These are phyloP conservation scores for Thera britannica DNA, from an alignment of 2,888 invertebrate genomes.

Conservation along the genomic window DNA sequence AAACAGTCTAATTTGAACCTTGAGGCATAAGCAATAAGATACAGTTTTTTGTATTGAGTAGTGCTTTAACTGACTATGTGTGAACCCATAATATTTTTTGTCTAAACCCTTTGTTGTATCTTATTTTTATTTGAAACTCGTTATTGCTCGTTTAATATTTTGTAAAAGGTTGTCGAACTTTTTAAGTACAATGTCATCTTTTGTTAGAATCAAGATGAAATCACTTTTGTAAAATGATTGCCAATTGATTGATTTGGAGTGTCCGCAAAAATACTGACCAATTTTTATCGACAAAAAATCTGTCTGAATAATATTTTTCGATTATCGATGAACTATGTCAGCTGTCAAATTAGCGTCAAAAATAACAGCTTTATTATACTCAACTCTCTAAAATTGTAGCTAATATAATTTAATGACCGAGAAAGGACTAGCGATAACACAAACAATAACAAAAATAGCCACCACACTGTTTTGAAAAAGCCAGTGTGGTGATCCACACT, in stretches of 20 bases:
- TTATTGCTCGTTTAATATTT: conserved; percentile 50
- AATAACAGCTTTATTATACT: neutral
- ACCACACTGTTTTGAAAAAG: too few relatives aligned
- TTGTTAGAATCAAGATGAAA: conserved; percentile 31
- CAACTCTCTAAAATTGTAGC: neutral
- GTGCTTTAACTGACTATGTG: conserved; percentile 11
- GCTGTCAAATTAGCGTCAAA: too few relatives aligned
- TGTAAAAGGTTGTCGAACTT: conserved; percentile 50
- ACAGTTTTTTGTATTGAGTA: conserved; percentile 2
- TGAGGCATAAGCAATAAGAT: neutral
- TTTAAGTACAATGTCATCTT: conserved; percentile 47
- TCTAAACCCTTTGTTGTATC: conserved; percentile 33
- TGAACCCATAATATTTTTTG: conserved; percentile 28
- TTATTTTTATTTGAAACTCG: conserved; percentile 44
- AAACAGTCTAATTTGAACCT: conserved; percentile 4
- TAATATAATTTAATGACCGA: neutral
- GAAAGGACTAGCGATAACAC: neutral
- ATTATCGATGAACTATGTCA: too few relatives aligned
- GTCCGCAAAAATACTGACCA: neutral
- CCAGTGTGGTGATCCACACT: too few relatives aligned
- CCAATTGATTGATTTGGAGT: conserved; percentile 7
- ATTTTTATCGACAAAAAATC: neutral
- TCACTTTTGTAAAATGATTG: conserved; percentile 9
- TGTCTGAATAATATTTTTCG: too few relatives aligned
- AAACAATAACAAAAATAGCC: too few relatives aligned